Base-by-base conservation (phyloP, 2,113 vertebrate species). In the Aegithalos caudatus region DNA sequence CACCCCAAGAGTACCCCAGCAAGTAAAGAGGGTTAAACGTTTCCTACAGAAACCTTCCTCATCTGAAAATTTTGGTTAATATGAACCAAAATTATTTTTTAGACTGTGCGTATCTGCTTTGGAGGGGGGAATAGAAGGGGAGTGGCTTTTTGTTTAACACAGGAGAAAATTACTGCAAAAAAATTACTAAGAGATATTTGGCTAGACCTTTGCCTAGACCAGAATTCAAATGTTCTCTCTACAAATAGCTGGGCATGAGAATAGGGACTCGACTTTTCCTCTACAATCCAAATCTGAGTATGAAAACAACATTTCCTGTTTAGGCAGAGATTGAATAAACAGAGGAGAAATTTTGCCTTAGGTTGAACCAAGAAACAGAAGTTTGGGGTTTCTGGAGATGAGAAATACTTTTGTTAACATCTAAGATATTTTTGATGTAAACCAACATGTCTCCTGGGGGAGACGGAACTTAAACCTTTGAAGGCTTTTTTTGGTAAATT, bases 111-210 rank as follows among this genome's bases (percentile, higher is more conserved):
- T 60, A 33, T 79, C 13, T 33, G 9, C 37, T 85, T 35, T 31
- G 29, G 38, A 10, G 10, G 18, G 12, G 13, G 6, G 0, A 1
- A 5, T n/a, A n/a, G n/a, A 57, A n/a, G 10, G 4, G 12, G 14
- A 44, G 21, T 47, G 10, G 31, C 35, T 67, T 90, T 93, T 92
- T 80, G 37, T 35, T 77, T 81, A 73, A 61, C 25, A 47, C 6
- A 17, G 47, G 29, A 81, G 22, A 81, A 81, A 58, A 89, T 42
- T 56, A 24, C 70, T 89, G 16, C 44, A 81, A 16, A 23, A 38
- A 81, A 81, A 83, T 24, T 86, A 53, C 38, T 57, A 51, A 69
- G 11, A 83, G 50, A 12, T 37, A 45, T 81, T 56, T 56, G 51
- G 50, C 48, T 65, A 44, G 60, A 90, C 29, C 40, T 65, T 73